These are phyloP conservation scores for Conops quadrifasciatus DNA, from an alignment of 2,888 invertebrate species.

Conservation along the genomic window DNA sequence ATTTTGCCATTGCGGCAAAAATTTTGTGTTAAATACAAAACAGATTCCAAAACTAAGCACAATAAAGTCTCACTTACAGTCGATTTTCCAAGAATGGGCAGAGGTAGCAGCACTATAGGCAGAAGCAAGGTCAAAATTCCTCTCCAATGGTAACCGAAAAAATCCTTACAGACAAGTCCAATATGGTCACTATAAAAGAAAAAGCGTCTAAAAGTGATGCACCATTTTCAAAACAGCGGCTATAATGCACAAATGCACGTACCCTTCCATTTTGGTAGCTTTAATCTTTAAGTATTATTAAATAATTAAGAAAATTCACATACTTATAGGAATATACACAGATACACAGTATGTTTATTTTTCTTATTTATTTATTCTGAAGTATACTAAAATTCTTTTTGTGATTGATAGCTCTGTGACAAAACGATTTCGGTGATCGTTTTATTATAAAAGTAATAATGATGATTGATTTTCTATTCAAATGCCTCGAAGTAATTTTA, in stretches of 20 bases:
- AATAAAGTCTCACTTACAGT: conserved; percentile 33
- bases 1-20: too few relatives aligned
- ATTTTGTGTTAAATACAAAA: too few relatives aligned
- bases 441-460: neutral
- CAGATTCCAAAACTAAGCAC: neutral
- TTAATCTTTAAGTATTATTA: neutral
- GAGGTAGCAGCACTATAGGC: conserved; percentile 72
- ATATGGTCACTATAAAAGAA: neutral
- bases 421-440: neutral
- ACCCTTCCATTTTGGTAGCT: conserved; percentile 13
- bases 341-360: too few relatives aligned
- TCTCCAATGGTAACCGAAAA: conserved; percentile 75
- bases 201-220: neutral
- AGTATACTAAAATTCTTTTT: neutral
- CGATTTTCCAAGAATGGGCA: conserved; percentile 28
- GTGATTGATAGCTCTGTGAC: neutral
- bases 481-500: neutral
- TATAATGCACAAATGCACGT: neutral
- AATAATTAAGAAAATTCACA: neutral
- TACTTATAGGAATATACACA: too few relatives aligned
- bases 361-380: conserved; percentile 2
- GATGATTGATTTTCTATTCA: neutral
- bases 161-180: conserved; percentile 48
- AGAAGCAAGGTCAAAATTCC: conserved; percentile 73
- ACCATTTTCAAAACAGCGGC: too few relatives aligned